A percentile compares a stretch with the other conserved stretches of the same genome.
These are phyloP conservation scores for Psittacula derbiana DNA, from an alignment of 2,797 vertebrate genomes.

Conservation along the genomic window DNA sequence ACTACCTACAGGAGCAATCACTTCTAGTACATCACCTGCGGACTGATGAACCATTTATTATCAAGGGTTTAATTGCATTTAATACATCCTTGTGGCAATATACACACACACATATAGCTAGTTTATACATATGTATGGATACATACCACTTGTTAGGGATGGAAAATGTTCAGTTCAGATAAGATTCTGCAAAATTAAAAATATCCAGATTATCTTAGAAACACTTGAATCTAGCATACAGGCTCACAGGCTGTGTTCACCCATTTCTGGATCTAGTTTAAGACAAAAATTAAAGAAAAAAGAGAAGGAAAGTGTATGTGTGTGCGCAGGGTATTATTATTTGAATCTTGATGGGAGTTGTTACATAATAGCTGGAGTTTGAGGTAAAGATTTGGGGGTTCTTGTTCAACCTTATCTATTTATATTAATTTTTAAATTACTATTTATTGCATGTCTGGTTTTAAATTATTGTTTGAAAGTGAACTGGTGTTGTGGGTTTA, in stretches of 20 bases:
- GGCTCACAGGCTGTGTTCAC: background rate
- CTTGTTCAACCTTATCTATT: background rate
- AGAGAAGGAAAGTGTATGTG: background rate
- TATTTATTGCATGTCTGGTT: background rate
- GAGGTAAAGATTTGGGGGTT: background rate
- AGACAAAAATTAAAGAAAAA: background rate
- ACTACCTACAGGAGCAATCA: slow-evolving; percentile 76
- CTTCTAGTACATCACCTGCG: slow-evolving; percentile 52
- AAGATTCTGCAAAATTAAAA: background rate
- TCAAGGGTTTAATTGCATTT: slow-evolving; percentile 75
- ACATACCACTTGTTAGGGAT: background rate
- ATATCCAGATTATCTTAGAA: background rate
- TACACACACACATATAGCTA: background rate
- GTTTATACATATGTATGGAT: background rate
- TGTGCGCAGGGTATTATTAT: background rate
- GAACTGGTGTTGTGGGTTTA: background rate
- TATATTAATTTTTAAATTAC: background rate
- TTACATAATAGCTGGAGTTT: background rate
- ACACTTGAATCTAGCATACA: background rate
- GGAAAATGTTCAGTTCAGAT: background rate
- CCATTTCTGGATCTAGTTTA: background rate
- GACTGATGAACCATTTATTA: slow-evolving; percentile 77
- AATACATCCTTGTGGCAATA: slow-evolving; percentile 24
- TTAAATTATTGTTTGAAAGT: background rate
- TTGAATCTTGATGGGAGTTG: background rate